phyloP scores from a whole-genome alignment of 2,113 vertebrate species.

The Mobula birostris region DNA sequence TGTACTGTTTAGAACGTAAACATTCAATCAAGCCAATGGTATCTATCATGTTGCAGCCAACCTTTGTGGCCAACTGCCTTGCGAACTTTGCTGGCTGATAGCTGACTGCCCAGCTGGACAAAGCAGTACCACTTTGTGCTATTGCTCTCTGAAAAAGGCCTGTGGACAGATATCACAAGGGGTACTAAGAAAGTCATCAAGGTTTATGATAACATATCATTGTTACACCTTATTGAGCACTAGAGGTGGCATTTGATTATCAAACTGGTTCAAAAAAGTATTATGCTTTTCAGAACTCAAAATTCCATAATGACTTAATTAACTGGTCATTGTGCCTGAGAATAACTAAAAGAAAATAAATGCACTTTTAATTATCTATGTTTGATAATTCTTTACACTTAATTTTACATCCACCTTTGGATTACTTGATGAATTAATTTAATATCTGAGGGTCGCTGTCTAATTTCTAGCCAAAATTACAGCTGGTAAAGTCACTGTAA shows the following conservation, averaged over 20 bases:
- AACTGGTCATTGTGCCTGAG: not conserved
- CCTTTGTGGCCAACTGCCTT: conserved; percentile 88
- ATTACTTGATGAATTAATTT: not conserved
- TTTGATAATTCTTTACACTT: not conserved
- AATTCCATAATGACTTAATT: not conserved
- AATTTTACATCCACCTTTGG: not conserved
- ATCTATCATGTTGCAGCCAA: conserved; percentile 93
- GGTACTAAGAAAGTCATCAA: conserved; percentile 33
- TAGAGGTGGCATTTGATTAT: conserved; percentile 27
- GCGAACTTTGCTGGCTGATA: conserved; percentile 96
- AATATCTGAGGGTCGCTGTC: not conserved
- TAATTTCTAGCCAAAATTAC: not conserved
- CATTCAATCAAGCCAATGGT: conserved; percentile 88
- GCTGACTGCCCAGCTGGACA: conserved; percentile 97
- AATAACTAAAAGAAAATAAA: not conserved
- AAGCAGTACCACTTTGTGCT: conserved; percentile 91
- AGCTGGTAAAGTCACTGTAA: not conserved
- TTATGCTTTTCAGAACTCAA: not conserved
- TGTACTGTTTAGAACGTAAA: conserved; percentile 91
- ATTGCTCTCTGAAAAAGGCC: conserved; percentile 97
- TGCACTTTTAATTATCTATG: not conserved
- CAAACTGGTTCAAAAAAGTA: conserved; percentile 31
- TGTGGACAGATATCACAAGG: conserved; percentile 49
- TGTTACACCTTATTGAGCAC: not conserved
- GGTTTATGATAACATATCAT: not conserved